phyloP scores from a whole-genome alignment of 2,888 invertebrate genomes.

The Nymphalis c-album region DNA sequence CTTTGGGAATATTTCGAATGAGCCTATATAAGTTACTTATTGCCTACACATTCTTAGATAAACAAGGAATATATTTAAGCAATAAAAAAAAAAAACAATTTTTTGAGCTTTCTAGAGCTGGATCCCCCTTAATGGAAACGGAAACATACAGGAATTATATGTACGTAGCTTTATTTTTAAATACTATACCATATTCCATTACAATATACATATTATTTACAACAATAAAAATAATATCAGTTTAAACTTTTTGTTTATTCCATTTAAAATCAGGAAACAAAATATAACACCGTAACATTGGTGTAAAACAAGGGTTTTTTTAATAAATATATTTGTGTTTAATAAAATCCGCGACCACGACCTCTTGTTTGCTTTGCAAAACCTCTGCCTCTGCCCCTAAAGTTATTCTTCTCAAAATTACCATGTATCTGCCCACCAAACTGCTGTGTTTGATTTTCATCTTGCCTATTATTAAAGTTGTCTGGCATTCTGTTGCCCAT shows the following conservation, averaged over 20 bases:
- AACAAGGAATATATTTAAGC: too few species aligned
- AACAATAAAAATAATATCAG: neutral
- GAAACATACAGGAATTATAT: conserved; percentile 52
- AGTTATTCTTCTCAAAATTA: conserved; percentile 34
- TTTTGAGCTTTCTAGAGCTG: too few species aligned
- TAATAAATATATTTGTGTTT: conserved; percentile 20
- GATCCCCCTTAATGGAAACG: conserved; percentile 73
- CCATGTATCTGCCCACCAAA: conserved; percentile 43
- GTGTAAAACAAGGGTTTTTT: conserved; percentile 6
- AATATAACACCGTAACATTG: neutral
- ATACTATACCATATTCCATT: conserved; percentile 30
- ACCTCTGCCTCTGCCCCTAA: conserved; percentile 39
- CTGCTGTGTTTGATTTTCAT: conserved; percentile 39
- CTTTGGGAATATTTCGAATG: too few species aligned
- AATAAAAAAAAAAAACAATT: too few species aligned
- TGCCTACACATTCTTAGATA: too few species aligned
- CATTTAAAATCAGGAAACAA: conserved; percentile 3
- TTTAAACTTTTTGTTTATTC: conserved; percentile 5
- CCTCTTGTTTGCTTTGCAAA: conserved; percentile 50
- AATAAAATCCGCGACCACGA: conserved; percentile 54
- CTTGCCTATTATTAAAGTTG: conserved; percentile 34
- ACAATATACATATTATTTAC: conserved; percentile 13
- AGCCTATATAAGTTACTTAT: too few species aligned
- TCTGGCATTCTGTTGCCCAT: conserved; percentile 50
- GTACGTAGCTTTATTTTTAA: conserved; percentile 20